phyloP scores from a whole-genome alignment of 1,140 invertebrate genomes.

The Panonychus citri region DNA sequence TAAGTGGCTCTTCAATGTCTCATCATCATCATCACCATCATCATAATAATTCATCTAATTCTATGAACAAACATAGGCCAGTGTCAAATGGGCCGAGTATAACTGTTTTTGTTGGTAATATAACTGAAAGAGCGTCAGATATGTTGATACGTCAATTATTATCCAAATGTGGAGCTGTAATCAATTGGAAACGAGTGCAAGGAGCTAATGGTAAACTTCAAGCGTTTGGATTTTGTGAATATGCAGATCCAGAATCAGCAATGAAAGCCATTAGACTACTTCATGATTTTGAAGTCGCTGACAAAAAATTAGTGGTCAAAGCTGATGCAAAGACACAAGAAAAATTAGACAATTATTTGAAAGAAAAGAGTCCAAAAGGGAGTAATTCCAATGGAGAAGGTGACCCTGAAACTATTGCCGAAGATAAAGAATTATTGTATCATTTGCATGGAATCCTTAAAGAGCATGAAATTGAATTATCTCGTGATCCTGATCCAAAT shows the following conservation, averaged over 20 bases:
- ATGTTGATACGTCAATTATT: constrained; percentile 79
- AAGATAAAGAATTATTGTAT: constrained; percentile 17
- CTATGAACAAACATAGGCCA: neutral
- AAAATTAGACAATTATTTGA: constrained; percentile 58
- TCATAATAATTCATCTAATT: neutral
- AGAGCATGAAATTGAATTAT: constrained; percentile 16
- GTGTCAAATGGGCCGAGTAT: constrained; percentile 50
- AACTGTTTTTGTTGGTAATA: constrained; percentile 96
- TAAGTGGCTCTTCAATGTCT: neutral
- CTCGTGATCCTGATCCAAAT: constrained; percentile 4
- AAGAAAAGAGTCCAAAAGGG: constrained; percentile 25
- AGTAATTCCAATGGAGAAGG: constrained; percentile 36
- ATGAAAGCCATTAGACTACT: constrained; percentile 74
- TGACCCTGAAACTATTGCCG: constrained; percentile 39
- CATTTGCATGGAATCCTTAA: constrained; percentile 13
- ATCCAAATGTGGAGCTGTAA: constrained; percentile 56
- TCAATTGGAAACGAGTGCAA: constrained; percentile 92
- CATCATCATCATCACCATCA: neutral
- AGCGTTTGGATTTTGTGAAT: constrained; percentile 97
- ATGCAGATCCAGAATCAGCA: constrained; percentile 75
- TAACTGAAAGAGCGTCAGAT: constrained; percentile 81
- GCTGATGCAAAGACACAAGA: constrained; percentile 95
- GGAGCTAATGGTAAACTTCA: constrained; percentile 38
- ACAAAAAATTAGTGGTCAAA: constrained; percentile 79
- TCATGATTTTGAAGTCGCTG: constrained; percentile 77